These are phyloP conservation scores for Lasioglossum oenotherae DNA, from an alignment of 2,888 invertebrate genomes.

Conservation along the genomic window DNA sequence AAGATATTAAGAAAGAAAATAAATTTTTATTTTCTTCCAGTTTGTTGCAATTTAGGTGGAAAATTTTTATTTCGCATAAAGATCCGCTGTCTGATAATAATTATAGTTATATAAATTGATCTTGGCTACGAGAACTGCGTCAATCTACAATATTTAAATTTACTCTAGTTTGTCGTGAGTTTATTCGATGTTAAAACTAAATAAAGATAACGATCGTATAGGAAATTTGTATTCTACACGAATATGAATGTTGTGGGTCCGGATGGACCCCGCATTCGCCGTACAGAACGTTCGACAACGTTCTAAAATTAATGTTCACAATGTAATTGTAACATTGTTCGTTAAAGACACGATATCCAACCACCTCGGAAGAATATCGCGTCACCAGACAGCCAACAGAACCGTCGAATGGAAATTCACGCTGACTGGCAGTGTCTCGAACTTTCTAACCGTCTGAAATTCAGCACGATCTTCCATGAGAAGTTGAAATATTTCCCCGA, in stretches of 20 bases:
- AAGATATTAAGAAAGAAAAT: no score
- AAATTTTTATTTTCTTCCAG: no score
- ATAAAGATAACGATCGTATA: background rate
- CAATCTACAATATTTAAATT: background rate
- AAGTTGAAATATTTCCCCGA: conserved; percentile 26
- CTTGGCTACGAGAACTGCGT: background rate
- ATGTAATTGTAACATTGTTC: background rate
- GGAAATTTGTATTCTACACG: background rate
- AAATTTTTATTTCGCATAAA: no score
- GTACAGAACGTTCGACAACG: background rate
- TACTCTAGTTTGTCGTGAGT: background rate
- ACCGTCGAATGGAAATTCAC: conserved; percentile 23
- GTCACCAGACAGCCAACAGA: conserved; percentile 23
- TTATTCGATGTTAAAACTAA: background rate
- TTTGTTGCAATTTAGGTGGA: no score
- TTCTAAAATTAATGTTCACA: background rate
- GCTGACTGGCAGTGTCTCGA: background rate
- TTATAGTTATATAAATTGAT: no score
- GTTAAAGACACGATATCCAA: conserved; percentile 8
- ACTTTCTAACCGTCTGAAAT: conserved; percentile 18
- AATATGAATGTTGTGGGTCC: background rate
- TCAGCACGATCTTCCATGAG: conserved; percentile 24
- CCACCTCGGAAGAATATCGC: background rate
- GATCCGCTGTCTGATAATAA: no score
- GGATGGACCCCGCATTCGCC: background rate